Conservation (phyloP, 2,113 vertebrate species). For the Dendrocopos noguchii region DNA sequence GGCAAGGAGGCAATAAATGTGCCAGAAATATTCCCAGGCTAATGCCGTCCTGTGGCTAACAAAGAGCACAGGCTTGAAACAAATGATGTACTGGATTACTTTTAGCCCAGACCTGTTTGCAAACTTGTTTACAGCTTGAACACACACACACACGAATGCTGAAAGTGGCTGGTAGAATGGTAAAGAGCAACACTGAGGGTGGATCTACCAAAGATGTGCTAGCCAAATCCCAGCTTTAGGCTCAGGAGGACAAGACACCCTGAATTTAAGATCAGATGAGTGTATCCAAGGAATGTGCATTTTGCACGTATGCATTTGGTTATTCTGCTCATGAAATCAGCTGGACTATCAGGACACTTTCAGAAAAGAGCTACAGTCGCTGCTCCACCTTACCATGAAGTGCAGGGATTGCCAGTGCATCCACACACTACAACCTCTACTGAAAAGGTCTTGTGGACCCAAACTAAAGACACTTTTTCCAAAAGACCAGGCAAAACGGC, state of each 20-base stretch:
- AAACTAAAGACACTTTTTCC: background rate
- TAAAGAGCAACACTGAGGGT: background rate
- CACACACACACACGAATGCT: accelerated
- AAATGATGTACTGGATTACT: background rate
- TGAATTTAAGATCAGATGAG: background rate
- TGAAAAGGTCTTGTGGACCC: accelerated
- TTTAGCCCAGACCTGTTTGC: background rate
- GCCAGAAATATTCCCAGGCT: background rate
- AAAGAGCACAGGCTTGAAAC: background rate
- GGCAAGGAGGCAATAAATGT: accelerated
- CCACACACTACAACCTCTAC: accelerated
- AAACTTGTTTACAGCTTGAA: background rate
- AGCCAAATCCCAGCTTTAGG: background rate
- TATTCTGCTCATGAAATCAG: background rate
- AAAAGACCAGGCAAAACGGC: accelerated
- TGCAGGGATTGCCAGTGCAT: accelerated
- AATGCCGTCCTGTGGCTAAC: background rate
- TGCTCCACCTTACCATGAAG: accelerated
- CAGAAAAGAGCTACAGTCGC: background rate
- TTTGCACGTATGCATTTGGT: background rate
- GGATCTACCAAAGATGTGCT: background rate
- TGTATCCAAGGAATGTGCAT: accelerated
- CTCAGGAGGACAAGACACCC: background rate
- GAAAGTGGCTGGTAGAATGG: accelerated
- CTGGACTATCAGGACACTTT: too few species aligned